Conservation (phyloP, 2,797 vertebrate genomes). For the Setipinna tenuifilis region DNA sequence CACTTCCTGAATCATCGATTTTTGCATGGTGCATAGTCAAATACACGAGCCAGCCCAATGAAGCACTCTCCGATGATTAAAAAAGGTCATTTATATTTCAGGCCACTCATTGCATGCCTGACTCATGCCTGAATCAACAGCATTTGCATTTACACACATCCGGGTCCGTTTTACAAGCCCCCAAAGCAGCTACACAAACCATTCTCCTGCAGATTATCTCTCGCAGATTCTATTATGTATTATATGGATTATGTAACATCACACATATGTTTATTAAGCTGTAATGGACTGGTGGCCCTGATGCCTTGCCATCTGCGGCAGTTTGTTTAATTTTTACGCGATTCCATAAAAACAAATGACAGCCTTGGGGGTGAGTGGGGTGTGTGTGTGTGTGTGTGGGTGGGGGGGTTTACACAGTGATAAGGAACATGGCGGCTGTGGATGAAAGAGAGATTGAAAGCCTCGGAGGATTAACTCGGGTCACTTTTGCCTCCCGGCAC, state of each 20-base stretch:
- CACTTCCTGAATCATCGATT: not conserved
- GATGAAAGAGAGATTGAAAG: constrained; percentile 17
- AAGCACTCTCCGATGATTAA: not conserved
- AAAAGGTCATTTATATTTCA: not conserved
- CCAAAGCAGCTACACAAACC: too few relatives aligned
- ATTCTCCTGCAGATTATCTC: too few relatives aligned
- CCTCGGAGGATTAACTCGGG: not conserved
- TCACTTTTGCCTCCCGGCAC: not conserved
- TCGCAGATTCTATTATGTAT: not conserved
- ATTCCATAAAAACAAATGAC: not conserved
- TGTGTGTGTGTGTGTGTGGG: too few relatives aligned
- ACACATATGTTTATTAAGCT: not conserved
- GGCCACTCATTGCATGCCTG: not conserved
- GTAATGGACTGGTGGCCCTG: not conserved
- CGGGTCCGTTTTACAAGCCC: not conserved
- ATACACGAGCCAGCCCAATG: not conserved
- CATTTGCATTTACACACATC: not conserved
- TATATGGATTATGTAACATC: not conserved
- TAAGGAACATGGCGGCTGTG: not conserved
- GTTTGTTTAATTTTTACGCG: constrained; percentile 3
- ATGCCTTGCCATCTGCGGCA: not conserved
- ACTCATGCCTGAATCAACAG: not conserved
- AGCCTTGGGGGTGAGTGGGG: not conserved
- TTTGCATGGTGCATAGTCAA: not conserved
- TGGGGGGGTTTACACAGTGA: not conserved